Percentiles rank a stretch among this genome's conserved stretches.
Conservation (phyloP, 2,888 invertebrate genomes). For the Noctua janthe region DNA sequence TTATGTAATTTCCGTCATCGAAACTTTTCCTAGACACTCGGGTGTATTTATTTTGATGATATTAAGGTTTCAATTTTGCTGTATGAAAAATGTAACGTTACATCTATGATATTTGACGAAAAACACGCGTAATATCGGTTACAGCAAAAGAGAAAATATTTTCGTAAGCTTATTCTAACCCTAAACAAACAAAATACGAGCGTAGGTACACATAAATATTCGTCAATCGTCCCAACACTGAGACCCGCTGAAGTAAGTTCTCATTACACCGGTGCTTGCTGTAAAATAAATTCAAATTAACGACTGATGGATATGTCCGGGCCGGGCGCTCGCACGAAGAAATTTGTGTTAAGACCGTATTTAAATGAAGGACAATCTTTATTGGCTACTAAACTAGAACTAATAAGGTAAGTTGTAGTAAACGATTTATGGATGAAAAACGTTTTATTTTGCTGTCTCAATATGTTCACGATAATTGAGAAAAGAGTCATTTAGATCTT, state of each 20-base stretch:
- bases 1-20: neutral
- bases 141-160: constrained; percentile 3
- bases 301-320: constrained; percentile 77
- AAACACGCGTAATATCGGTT: neutral
- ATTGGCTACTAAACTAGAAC: constrained; percentile 52
- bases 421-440: constrained; percentile 19
- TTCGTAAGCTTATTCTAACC: constrained; percentile 18
- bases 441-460: constrained; percentile 1
- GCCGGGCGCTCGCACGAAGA: constrained; percentile 49
- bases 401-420: constrained; percentile 42
- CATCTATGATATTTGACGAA: neutral
- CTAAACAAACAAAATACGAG: constrained; percentile 20
- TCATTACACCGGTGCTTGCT: constrained; percentile 75
- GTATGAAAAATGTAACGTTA: neutral
- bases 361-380: constrained; percentile 63
- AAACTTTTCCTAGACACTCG: too few species aligned
- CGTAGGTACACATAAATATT: constrained; percentile 41
- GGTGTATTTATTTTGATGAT: neutral
- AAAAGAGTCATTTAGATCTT: neutral
- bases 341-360: constrained; percentile 61
- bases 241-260: constrained; percentile 59
- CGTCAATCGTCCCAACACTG: constrained; percentile 57
- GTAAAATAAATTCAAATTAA: constrained; percentile 86
- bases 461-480: neutral
- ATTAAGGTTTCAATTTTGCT: neutral